These are phyloP conservation scores for Rhea pennata DNA, from an alignment of 2,113 vertebrate genomes.

Conservation along the genomic window DNA sequence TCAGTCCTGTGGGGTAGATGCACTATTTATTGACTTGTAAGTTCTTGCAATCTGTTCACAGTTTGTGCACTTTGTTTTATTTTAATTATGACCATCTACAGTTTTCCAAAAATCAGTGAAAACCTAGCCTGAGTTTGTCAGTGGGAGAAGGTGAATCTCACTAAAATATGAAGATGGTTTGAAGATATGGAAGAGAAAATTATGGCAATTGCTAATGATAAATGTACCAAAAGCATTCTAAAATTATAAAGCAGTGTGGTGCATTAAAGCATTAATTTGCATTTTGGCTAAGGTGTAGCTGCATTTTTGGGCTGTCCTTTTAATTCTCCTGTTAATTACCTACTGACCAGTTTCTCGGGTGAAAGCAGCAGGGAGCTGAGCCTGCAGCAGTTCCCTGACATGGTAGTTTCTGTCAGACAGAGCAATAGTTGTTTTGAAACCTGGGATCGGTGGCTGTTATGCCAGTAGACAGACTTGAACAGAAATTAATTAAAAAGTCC, in stretches of 20 bases:
- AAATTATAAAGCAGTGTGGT: slow-evolving; percentile 47
- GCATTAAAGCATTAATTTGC: slow-evolving; percentile 34
- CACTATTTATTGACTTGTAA: background rate
- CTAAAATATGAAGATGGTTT: background rate
- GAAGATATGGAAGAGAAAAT: slow-evolving; percentile 1
- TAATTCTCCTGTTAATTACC: slow-evolving; percentile 61
- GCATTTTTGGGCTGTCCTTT: slow-evolving; percentile 39
- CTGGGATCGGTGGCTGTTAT: slow-evolving; percentile 30
- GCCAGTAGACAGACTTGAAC: background rate
- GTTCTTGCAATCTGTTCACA: background rate
- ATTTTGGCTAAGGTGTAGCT: slow-evolving; percentile 35
- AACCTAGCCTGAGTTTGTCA: background rate
- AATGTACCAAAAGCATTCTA: slow-evolving; percentile 4
- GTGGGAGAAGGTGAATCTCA: background rate
- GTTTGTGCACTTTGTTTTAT: background rate
- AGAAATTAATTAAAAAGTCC: slow-evolving; percentile 64
- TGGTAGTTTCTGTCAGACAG: slow-evolving; percentile 31
- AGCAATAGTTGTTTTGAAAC: slow-evolving; percentile 51
- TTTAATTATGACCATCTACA: background rate
- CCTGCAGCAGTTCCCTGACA: slow-evolving; percentile 23
- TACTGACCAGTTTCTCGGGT: slow-evolving; percentile 10
- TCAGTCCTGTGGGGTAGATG: background rate
- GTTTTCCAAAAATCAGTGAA: background rate
- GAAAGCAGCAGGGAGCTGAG: slow-evolving; percentile 17
- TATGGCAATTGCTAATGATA: background rate